phyloP scores from a whole-genome alignment of 92 coral and sea anemone genomes.

The Hydrozoanthus gracilis region DNA sequence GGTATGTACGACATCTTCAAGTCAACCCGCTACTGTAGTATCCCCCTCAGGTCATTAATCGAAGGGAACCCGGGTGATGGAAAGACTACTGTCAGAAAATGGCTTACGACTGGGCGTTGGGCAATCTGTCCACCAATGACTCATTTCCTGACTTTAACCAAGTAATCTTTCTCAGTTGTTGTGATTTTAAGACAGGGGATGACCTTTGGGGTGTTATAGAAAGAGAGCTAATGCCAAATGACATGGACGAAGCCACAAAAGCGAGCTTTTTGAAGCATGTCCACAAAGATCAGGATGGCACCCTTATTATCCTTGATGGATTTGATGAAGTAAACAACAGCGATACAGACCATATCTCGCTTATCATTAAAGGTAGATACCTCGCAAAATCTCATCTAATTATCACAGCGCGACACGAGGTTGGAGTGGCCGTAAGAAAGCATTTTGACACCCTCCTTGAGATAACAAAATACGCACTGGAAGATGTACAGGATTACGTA shows the following conservation, averaged over 20 bases:
- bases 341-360: background rate
- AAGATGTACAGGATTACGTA: slow-evolving; percentile 32
- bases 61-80: slow-evolving; percentile 59
- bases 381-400: slow-evolving; percentile 32
- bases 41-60: slow-evolving; percentile 47
- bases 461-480: slow-evolving; percentile 29
- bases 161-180: slow-evolving; percentile 34
- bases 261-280: slow-evolving; percentile 23
- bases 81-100: slow-evolving; percentile 50
- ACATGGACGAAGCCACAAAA: slow-evolving; percentile 12
- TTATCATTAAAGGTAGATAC: background rate
- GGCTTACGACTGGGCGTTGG: slow-evolving; percentile 50
- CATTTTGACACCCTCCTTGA: slow-evolving; percentile 45
- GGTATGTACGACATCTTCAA: slow-evolving; percentile 48
- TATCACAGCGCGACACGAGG: slow-evolving; percentile 51
- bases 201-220: slow-evolving; percentile 42
- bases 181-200: slow-evolving; percentile 34
- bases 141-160: slow-evolving; percentile 25
- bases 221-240: slow-evolving; percentile 40
- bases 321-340: slow-evolving; percentile 39
- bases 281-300: slow-evolving; percentile 20
- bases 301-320: slow-evolving; percentile 51
- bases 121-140: background rate
- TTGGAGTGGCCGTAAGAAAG: slow-evolving; percentile 37
- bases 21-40: slow-evolving; percentile 24